These are phyloP conservation scores for Athene cunicularia DNA, from an alignment of 2,113 vertebrate genomes.

Conservation along the genomic window DNA sequence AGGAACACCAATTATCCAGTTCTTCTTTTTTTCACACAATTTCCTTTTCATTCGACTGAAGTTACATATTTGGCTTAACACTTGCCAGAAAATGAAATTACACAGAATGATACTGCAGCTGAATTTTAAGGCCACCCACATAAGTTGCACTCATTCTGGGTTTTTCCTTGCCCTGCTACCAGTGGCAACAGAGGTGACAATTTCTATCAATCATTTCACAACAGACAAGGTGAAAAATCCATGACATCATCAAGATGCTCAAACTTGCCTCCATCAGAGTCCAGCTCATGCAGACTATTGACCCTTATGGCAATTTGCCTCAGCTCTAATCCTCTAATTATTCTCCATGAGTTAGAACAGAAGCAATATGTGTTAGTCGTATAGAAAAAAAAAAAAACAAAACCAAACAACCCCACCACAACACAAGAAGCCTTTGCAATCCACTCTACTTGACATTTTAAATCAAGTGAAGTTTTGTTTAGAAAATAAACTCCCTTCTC, in stretches of 20 bases:
- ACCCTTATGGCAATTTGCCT: not conserved
- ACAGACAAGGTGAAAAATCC: not conserved
- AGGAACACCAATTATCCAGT: not conserved
- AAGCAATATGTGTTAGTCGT: not conserved
- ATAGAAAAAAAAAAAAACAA: not conserved
- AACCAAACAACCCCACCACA: not conserved
- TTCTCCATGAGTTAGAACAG: not conserved
- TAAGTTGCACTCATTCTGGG: not conserved
- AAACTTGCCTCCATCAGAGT: not conserved
- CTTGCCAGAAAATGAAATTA: not conserved
- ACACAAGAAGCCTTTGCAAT: not conserved
- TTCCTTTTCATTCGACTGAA: not conserved
- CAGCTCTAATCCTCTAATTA: not conserved
- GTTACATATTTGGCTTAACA: not conserved
- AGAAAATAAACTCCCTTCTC: not conserved
- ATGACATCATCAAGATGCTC: not conserved
- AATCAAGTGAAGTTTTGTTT: not conserved
- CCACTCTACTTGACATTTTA: not conserved
- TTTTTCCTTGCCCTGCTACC: not conserved
- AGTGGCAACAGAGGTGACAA: not conserved
- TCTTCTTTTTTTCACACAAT: not conserved
- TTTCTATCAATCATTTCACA: not conserved
- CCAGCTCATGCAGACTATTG: not conserved
- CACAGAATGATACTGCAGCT: not conserved
- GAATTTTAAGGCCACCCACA: constrained; percentile 30